A percentile compares a stretch with the other conserved stretches of the same genome.
Conservation (phyloP, 1,140 invertebrate genomes). For the Cotesia vestalis region DNA sequence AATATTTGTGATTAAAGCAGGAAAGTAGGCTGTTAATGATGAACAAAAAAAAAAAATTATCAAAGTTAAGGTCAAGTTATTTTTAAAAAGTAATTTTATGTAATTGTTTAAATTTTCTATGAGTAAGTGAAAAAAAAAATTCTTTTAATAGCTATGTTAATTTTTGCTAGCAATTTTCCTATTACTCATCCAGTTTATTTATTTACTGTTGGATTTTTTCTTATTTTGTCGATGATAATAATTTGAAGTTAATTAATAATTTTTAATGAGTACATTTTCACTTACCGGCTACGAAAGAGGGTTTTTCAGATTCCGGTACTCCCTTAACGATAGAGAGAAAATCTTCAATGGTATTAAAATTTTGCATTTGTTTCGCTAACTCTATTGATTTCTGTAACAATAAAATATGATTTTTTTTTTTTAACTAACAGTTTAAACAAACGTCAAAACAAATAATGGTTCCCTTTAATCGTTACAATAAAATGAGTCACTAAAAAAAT, state of each 20-base stretch:
- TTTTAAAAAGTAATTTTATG: too few relatives aligned
- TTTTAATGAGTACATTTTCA: background rate
- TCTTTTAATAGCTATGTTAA: too few relatives aligned
- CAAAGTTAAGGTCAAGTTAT: too few relatives aligned
- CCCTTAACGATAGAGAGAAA: conserved; percentile 9
- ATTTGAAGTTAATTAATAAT: background rate
- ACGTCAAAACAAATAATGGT: background rate
- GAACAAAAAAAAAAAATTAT: background rate
- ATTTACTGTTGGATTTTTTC: background rate
- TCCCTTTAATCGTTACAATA: too few relatives aligned
- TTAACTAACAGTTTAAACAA: background rate
- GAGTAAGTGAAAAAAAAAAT: too few relatives aligned
- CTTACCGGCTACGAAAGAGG: conserved; percentile 5
- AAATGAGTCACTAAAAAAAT: background rate
- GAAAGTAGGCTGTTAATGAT: background rate
- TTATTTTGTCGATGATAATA: background rate
- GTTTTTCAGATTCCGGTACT: conserved; percentile 9
- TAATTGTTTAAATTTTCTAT: too few relatives aligned
- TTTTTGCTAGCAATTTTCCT: too few relatives aligned
- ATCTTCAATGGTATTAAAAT: conserved; percentile 7
- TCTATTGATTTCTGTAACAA: conserved; percentile 13
- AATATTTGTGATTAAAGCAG: background rate
- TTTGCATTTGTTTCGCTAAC: conserved; percentile 8
- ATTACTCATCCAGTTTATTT: too few relatives aligned
- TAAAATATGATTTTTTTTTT: background rate